Base-by-base conservation (phyloP, 2,888 invertebrate species). In the Drosophila austrosaltans region DNA sequence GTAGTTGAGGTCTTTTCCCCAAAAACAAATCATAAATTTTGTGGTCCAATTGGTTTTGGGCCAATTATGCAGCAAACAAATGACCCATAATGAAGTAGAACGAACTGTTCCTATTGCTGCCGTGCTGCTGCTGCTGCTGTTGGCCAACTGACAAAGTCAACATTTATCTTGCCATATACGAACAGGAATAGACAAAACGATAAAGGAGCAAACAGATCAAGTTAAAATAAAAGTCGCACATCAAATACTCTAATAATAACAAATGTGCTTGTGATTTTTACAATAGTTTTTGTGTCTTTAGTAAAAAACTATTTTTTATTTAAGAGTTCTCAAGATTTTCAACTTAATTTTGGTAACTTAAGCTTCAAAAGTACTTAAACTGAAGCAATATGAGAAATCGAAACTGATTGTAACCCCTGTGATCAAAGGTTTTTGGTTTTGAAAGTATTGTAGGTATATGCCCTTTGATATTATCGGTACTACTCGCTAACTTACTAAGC, bases 31-130 rank as follows among this genome's bases (percentile, higher is more conserved):
- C 82, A 82, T 82, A 82, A 84, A 82, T 87, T 87, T 79, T 82
- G 69, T 82, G 73, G 79, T 73, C 85, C 87, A 82, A 87, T 82
- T 84, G 85, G 75, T 68, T 44, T 66, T 48, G 48, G 76, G 85
- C 86, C 88, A 83, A 83, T 83, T 83, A 83, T 83, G 83, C 82
- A 85, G 86, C 88, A 87, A 88, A 83, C 86, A 83, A 83, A 83
- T 83, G 88, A 86, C 81, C 83, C 83, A 88, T 83, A 83, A 83
- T 83, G 88, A 83, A 88, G 88, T 82, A 73, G 77, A 72, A 48
- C 48, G 25, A 48, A 48, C 48, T 48, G 60, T 66, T 71, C 36
- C 36, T 36, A 36, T 36, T 36, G 66, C 48, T 68, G 62, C 72
- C 65, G 32, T 71, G 12, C 53, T 42, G 48, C 57, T 10, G 36